Conservation (phyloP, 1,140 invertebrate genomes). For the Spodoptera frugiperda region DNA sequence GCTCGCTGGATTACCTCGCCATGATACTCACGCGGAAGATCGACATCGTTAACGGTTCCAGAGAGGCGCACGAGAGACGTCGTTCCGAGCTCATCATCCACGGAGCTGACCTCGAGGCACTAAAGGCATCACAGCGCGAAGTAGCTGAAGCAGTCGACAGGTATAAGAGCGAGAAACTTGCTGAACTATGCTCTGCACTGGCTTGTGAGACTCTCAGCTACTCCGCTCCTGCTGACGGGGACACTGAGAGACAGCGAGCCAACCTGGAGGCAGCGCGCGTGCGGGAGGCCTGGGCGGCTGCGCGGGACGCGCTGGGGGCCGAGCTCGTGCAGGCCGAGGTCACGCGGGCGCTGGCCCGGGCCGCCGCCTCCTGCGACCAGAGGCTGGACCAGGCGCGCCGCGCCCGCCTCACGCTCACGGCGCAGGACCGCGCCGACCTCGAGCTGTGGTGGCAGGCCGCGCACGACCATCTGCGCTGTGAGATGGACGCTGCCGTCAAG, state of each 20-base stretch:
- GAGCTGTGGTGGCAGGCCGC: conserved; percentile 90
- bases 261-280: conserved; percentile 82
- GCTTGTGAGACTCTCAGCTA: conserved; percentile 89
- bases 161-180: conserved; percentile 90
- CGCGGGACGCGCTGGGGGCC: conserved; percentile 90
- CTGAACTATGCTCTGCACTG: conserved; percentile 89
- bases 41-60: conserved; percentile 75
- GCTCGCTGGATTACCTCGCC: conserved; percentile 88
- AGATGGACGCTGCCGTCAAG: conserved; percentile 89
- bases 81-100: conserved; percentile 75
- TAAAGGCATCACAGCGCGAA: conserved; percentile 88
- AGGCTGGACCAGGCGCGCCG: conserved; percentile 82
- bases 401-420: conserved; percentile 86
- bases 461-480: conserved; percentile 88
- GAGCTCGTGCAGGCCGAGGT: conserved; percentile 91
- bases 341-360: conserved; percentile 89
- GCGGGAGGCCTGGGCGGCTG: conserved; percentile 89
- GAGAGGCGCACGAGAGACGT: conserved; percentile 61
- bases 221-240: conserved; percentile 75
- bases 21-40: conserved; percentile 88
- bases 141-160: conserved; percentile 87
- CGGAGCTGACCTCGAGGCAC: conserved; percentile 86
- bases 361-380: conserved; percentile 89
- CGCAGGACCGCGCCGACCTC: conserved; percentile 88
- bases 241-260: conserved; percentile 72